phyloP scores from a whole-genome alignment of 2,113 vertebrate genomes.

The Gnathonemus longibarbis region DNA sequence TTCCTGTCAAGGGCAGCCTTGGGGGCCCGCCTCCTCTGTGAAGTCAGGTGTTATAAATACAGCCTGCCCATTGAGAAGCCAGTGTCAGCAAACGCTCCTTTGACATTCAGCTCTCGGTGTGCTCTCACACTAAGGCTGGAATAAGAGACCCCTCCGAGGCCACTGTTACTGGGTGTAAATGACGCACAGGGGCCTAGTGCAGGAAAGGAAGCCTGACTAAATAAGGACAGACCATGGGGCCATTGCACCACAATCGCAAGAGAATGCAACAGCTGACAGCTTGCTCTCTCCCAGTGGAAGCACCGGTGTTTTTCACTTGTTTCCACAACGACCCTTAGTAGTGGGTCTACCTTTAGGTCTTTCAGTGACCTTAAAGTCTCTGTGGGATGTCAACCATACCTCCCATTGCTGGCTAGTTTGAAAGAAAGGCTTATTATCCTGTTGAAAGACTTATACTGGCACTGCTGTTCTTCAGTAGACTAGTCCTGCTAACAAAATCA shows the following conservation, averaged over 20 bases:
- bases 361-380: not conserved
- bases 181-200: conserved; percentile 63
- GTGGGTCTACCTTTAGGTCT: not conserved
- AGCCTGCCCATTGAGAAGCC: conserved; percentile 38
- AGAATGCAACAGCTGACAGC: conserved; percentile 75
- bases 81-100: conserved; percentile 30
- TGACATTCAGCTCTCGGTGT: conserved; percentile 43
- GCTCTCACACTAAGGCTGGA: conserved; percentile 36
- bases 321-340: not conserved
- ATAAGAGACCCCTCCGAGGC: conserved; percentile 45
- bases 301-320: not conserved
- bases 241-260: conserved; percentile 63
- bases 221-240: conserved; percentile 71
- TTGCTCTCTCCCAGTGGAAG: conserved; percentile 12
- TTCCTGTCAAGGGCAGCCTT: not conserved
- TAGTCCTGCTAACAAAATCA: not conserved
- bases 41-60: conserved; percentile 48
- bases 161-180: conserved; percentile 63
- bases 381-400: not conserved
- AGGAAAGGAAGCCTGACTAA: conserved; percentile 76
- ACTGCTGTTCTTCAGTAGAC: not conserved
- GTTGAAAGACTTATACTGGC: not conserved
- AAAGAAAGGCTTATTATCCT: not conserved
- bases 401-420: not conserved
- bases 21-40: conserved; percentile 30